phyloP scores from a whole-genome alignment of 2,113 vertebrate genomes.

The Zapornia atra region DNA sequence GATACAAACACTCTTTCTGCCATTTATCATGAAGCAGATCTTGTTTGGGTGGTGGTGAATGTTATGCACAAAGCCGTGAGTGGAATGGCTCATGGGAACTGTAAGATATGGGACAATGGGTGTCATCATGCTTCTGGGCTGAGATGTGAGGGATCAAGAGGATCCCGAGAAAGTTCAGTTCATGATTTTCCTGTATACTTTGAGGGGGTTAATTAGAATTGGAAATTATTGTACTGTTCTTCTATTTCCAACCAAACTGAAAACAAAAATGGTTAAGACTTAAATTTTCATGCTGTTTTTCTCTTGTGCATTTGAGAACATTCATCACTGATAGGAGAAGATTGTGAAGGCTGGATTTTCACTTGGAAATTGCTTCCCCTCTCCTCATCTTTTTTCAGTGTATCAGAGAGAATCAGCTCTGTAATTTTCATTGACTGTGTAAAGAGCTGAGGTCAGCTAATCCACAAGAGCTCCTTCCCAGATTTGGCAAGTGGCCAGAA shows the following conservation, averaged over 20 bases:
- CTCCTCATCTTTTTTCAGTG: not conserved
- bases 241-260: not conserved
- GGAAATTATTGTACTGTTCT: not conserved
- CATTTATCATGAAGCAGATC: slow-evolving; percentile 37
- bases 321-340: not conserved
- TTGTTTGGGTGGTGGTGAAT: slow-evolving; percentile 12
- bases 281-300: not conserved
- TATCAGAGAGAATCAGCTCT: slow-evolving; percentile 39
- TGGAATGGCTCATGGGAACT: slow-evolving; percentile 11
- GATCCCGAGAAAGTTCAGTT: not conserved
- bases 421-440: slow-evolving; percentile 49
- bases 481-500: slow-evolving; percentile 46
- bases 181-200: not conserved
- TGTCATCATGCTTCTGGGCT: not conserved
- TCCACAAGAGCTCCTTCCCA: slow-evolving; percentile 41
- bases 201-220: not conserved
- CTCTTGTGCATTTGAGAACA: not conserved
- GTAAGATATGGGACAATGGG: not conserved
- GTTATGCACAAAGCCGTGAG: not conserved
- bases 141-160: not conserved
- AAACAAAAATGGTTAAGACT: not conserved
- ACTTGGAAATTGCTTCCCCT: slow-evolving; percentile 4
- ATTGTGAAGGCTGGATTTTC: slow-evolving; percentile 16
- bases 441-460: slow-evolving; percentile 61
- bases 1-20: not conserved